Base-by-base conservation (phyloP, 2,888 invertebrate species). In the Drosophila neonasuta region DNA sequence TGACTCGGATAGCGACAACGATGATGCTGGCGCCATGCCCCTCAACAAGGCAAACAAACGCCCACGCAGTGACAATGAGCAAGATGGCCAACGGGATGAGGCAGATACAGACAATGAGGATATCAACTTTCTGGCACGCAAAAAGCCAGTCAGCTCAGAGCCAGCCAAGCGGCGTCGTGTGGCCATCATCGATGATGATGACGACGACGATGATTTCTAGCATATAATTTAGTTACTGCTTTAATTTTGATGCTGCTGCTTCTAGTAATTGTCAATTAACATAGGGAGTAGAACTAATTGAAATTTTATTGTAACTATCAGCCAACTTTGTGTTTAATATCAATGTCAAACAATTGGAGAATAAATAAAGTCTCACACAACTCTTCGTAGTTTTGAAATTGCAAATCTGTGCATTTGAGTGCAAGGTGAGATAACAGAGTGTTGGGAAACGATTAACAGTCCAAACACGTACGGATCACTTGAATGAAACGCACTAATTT, bases 161-260 rank as follows among this genome's bases (percentile, higher is more conserved):
- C 87, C 89, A 41, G 76, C 86, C 67, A 90, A 90, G 66, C 89
- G 90, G 60, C 90, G 90, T 69, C 90, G 90, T 60, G 67, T 90
- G 62, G 90, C 89, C 57, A 71, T 90, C 71, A 89, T 90, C 77
- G 89, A 89, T 63, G 90, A 90, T 68, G 90, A 90, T 59, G 90
- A 89, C 36, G 36, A 36, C 51, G 90, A 89, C 15, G 86, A 88
- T 67, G 85, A 77, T 63, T 85, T 87, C 69, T 85, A 87, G 70
- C 68, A 61, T 52, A 54, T 58, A 74, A 70, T 73, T 54, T 36
- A 59, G 39, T 54, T 65, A 50, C 50, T 30, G 39, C 34, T 51
- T 46, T 60, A 46, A 67, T 68, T n/a, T 11, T n/a, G 36, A 11
- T n/a, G 20, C 56, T 46, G 41, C 54, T 42, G 39, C 63, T 67